Evolutionary conservation across 2,797 vertebrate genomes (phyloP), one percentile per base, ranked within the genome.

Genomic region (Syndactyla subalaris): DNA sequence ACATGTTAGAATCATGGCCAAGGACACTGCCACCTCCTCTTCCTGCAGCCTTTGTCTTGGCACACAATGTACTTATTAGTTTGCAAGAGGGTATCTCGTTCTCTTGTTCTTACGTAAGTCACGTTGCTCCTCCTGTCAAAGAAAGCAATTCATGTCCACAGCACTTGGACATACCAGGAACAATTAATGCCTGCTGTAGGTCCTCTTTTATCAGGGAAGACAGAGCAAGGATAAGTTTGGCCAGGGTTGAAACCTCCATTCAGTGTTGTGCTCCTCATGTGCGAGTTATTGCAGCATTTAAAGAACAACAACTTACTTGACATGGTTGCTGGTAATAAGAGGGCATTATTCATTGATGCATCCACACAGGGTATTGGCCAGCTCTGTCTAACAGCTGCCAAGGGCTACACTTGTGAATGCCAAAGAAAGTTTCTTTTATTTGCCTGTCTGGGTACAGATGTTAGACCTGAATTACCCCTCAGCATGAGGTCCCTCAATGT

Each of bases 261-360:
- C 41, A 51, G 21, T 20, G n/a, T 30, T 68, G 19, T 38, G 51
- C 30, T 83, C 54, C 51, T 94, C 58, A 29, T 19, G 39, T 76
- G 54, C 7, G 32, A 41, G 26, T 70, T 93, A 70, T 34, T 59
- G 73, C 34, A 70, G 66, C 55, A 76, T 89, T 89, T 88, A 70
- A 88, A 75, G 91, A 94, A 81, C 73, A 92, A 78, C 93, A 78
- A 61, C 30, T 94, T 95, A 66, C 87, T 93, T 93, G 85, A 61
- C 61, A 91, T 51, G 7, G 9, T 71, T 71, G 13, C 22, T 62
- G 75, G 76, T 48, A 84, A 66, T 70, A 78, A 36, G 51, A 84
- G 70, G 66, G 24, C 36, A 55, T 80, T 48, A 72, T 91, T 95
- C 75, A 81, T 85, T 91, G 85, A 49, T 70, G 54, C 65, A 67